phyloP scores from a whole-genome alignment of 2,797 vertebrate species.

The Neosalanx taihuensis region DNA sequence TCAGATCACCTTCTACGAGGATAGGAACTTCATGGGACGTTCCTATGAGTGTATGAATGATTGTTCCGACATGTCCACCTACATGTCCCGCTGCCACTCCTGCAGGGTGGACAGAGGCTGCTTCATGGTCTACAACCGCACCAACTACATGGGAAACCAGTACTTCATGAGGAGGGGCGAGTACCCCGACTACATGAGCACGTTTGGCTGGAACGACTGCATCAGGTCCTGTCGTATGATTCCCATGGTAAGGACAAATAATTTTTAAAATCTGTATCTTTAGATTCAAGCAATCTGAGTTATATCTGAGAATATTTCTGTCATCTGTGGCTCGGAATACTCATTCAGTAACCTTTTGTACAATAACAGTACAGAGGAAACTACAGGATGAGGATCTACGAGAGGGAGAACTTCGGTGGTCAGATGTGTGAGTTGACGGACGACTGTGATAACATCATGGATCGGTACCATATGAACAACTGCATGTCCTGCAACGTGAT shows the following conservation, averaged over 20 bases:
- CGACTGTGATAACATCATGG: too few species aligned
- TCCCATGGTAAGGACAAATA: slow-evolving; percentile 44
- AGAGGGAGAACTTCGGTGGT: slow-evolving; percentile 14
- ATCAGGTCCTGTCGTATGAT: slow-evolving; percentile 54
- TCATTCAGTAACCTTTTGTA: not conserved
- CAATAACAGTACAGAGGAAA: slow-evolving; percentile 27
- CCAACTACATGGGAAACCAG: slow-evolving; percentile 58
- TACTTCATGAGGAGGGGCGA: slow-evolving; percentile 53
- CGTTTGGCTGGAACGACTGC: slow-evolving; percentile 47
- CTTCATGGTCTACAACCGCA: slow-evolving; percentile 56
- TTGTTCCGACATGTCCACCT: slow-evolving; percentile 54
- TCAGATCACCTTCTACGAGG: slow-evolving; percentile 52
- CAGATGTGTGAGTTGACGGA: too few species aligned
- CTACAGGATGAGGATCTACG: slow-evolving; percentile 49
- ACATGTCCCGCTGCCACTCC: slow-evolving; percentile 55
- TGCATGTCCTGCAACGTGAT: too few species aligned
- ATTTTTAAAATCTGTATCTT: too few species aligned
- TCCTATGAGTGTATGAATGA: slow-evolving; percentile 50
- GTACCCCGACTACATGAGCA: slow-evolving; percentile 50
- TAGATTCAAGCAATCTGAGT: not conserved
- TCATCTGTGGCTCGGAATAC: too few species aligned
- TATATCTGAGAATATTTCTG: too few species aligned
- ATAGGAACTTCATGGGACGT: slow-evolving; percentile 54
- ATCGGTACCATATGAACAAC: too few species aligned
- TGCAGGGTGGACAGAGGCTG: slow-evolving; percentile 58